phyloP scores from a whole-genome alignment of 37 sponge, comb jelly and placozoan species.

The Tethya wilhelma region DNA sequence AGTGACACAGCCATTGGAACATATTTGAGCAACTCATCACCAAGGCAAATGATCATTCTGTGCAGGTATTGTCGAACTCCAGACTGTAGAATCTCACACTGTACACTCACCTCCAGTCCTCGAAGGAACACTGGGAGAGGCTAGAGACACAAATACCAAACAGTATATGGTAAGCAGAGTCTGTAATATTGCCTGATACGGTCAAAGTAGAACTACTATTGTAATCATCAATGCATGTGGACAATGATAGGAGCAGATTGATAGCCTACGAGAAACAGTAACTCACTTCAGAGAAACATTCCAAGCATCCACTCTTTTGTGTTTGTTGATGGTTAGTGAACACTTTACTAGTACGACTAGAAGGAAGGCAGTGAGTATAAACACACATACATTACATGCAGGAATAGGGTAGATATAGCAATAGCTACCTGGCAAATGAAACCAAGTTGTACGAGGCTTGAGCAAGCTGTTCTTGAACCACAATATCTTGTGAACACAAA shows the following conservation, averaged over 20 bases:
- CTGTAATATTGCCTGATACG: not conserved
- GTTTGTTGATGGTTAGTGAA: slow-evolving; percentile 78
- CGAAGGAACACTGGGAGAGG: slow-evolving; percentile 61
- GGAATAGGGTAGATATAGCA: not conserved
- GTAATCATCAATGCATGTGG: no score
- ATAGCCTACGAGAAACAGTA: no score
- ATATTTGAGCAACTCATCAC: slow-evolving; percentile 83
- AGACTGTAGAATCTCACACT: slow-evolving; percentile 73
- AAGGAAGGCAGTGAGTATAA: not conserved
- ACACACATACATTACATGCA: not conserved
- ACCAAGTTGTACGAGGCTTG: slow-evolving; percentile 58
- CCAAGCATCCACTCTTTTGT: slow-evolving; percentile 74
- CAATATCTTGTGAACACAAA: not conserved
- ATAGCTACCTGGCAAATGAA: slow-evolving; percentile 60
- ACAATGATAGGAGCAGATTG: no score
- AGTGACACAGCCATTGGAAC: slow-evolving; percentile 79
- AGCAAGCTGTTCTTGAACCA: slow-evolving; percentile 56
- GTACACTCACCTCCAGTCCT: slow-evolving; percentile 70
- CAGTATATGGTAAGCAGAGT: no score
- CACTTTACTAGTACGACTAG: slow-evolving; percentile 80
- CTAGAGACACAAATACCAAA: slow-evolving; percentile 26
- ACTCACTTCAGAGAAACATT: slow-evolving; percentile 72
- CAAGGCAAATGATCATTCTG: slow-evolving; percentile 91
- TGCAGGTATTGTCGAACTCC: slow-evolving; percentile 90
- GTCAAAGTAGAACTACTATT: not conserved